Conservation (phyloP, 2,888 invertebrate genomes). For the Tryphoninae sp. region DNA sequence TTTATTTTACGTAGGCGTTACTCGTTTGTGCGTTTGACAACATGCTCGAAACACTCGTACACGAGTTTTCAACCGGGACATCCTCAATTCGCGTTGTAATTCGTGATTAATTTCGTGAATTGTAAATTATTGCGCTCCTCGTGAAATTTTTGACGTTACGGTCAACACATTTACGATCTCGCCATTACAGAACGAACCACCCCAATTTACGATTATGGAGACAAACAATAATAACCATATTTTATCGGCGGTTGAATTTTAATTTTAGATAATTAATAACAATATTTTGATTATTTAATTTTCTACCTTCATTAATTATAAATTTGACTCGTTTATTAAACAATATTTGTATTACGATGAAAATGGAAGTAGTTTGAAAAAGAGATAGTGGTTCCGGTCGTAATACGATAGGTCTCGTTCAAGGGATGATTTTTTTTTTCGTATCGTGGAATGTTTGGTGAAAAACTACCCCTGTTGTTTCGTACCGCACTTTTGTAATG, state of each 20-base stretch:
- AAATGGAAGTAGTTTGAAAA: too few relatives aligned
- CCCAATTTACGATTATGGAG: too few relatives aligned
- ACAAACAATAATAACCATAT: too few relatives aligned
- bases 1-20: constrained; percentile 15
- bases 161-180: neutral
- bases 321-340: too few relatives aligned
- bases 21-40: constrained; percentile 22
- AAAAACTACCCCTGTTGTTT: constrained; percentile 29
- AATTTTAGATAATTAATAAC: too few relatives aligned
- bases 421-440: neutral
- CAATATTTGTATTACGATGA: too few relatives aligned
- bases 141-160: neutral
- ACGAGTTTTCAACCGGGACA: neutral
- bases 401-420: neutral
- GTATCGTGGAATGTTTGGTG: constrained; percentile 9
- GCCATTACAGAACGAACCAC: too few relatives aligned
- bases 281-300: too few relatives aligned
- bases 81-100: constrained; percentile 23
- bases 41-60: neutral
- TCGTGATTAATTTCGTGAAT: constrained; percentile 36
- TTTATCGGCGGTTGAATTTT: too few relatives aligned
- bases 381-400: too few relatives aligned
- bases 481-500: neutral
- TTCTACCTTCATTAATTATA: too few relatives aligned
- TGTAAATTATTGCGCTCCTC: constrained; percentile 4